Base-by-base conservation (phyloP, 2,113 vertebrate genomes). In the Osmerus eperlanus region DNA sequence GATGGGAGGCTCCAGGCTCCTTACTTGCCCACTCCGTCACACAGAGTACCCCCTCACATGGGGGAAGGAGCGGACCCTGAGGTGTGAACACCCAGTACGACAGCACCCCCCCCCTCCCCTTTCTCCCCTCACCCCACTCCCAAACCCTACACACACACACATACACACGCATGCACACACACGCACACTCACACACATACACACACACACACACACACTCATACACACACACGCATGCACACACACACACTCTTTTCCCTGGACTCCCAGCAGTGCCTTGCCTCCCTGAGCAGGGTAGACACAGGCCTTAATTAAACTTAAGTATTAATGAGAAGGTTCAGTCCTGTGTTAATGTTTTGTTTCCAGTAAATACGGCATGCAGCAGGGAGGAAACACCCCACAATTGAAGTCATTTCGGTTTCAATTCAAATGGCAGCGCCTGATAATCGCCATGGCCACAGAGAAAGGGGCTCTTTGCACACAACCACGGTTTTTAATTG, bases 261-360 rank as follows among this genome's bases (percentile, higher is more conserved):
- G 21, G 21, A 74, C 70, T 68, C 72, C 32, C 32, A 16, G 23
- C 60, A 47, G 65, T 14, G 68, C 13, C 53, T 64, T 65, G 61
- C 67, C 69, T 78, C 75, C 80, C 67, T 66, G 29, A 62, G 70
- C 69, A 77, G 78, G 79, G 77, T 66, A 81, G 78, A 86, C 79
- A 79, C 68, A 83, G 54, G 78, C 69, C 72, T 82, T 89, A 87
- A 91, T 91, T 90, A 91, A 85, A 80, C 80, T 83, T 73, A 72
- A 89, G 79, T 83, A 89, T 86, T 89, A 90, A 91, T 89, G 82
- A 91, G 75, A 73, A 81, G 65, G 72, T 87, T 85, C 81, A 82
- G 67, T 78, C 69, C 69, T n/a, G 41, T 76, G 77, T 65, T 81
- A 79, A 72, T 88, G 75, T 78, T 87, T 81, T 89, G 84, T 90